Conservation (phyloP, 2,113 vertebrate species). For the Propithecus coquereli region DNA sequence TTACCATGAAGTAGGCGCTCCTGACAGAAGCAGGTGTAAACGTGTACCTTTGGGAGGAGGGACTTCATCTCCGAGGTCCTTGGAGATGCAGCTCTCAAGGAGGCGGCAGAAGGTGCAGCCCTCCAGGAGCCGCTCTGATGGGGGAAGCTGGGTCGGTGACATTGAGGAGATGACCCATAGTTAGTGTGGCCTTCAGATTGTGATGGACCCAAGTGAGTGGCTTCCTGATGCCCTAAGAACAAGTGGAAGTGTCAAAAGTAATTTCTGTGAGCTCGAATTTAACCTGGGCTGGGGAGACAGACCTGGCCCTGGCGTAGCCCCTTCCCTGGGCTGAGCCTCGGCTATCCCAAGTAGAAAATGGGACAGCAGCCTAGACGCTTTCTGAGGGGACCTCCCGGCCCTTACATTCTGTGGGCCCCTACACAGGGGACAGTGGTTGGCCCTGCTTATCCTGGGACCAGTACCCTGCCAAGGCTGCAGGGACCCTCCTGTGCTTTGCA, state of each 20-base stretch:
- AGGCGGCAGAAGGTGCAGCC: neutral
- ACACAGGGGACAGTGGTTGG: accelerated
- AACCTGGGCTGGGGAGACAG: neutral
- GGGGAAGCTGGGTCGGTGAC: too few species aligned
- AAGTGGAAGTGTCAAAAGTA: neutral
- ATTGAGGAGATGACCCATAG: neutral
- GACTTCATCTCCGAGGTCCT: neutral
- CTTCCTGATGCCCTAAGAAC: neutral
- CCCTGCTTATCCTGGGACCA: neutral
- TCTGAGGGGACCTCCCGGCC: neutral
- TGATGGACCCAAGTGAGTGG: neutral
- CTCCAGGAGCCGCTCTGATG: neutral
- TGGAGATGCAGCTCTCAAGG: neutral
- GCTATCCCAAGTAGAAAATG: neutral
- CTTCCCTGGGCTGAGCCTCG: neutral
- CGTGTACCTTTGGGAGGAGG: neutral
- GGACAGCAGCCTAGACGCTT: neutral
- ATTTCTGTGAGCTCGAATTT: neutral
- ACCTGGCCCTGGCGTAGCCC: neutral
- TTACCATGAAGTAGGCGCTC: neutral
- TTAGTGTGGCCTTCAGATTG: neutral
- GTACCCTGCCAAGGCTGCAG: neutral
- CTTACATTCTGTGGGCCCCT: neutral
- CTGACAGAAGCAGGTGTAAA: neutral
- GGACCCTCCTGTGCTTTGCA: constrained; percentile 58